phyloP scores from a whole-genome alignment of 1,140 invertebrate species.

The Polypedilum vanderplanki region DNA sequence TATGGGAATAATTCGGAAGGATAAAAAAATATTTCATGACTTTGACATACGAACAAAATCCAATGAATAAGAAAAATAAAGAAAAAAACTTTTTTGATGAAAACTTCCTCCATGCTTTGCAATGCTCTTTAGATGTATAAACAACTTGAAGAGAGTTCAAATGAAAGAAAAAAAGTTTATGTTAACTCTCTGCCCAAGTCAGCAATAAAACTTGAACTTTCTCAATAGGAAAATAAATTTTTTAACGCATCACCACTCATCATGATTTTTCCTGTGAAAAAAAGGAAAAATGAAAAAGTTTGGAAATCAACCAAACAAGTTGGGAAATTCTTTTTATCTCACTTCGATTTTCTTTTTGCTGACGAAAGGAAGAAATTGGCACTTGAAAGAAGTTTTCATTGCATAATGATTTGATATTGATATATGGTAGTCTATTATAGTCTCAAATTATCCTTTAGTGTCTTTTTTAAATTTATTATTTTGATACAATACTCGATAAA shows the following conservation, averaged over 20 bases:
- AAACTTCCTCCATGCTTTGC: neutral
- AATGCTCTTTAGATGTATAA: neutral
- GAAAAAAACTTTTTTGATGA: neutral
- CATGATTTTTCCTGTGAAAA: slow-evolving; percentile 1
- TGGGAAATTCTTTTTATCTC: neutral
- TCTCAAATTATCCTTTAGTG: too few species aligned
- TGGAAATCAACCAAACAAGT: neutral
- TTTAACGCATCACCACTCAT: slow-evolving; percentile 22
- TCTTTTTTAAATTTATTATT: neutral
- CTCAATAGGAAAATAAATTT: slow-evolving; percentile 17
- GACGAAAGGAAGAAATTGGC: too few species aligned
- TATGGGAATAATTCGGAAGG: neutral
- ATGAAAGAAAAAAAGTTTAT: neutral
- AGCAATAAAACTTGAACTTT: slow-evolving; percentile 26
- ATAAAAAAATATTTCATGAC: neutral
- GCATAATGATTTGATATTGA: too few species aligned
- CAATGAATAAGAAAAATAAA: neutral
- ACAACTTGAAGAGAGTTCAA: neutral
- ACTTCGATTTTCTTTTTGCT: too few species aligned
- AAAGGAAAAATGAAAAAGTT: neutral
- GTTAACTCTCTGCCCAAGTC: neutral
- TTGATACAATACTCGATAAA: neutral
- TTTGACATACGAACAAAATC: slow-evolving; percentile 8
- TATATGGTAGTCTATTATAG: neutral
- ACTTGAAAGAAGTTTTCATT: too few species aligned